Evolutionary conservation across 2,113 vertebrate genomes (phyloP), one percentile per base, ranked within the genome.

Genomic region (Daubentonia madagascariensis): DNA sequence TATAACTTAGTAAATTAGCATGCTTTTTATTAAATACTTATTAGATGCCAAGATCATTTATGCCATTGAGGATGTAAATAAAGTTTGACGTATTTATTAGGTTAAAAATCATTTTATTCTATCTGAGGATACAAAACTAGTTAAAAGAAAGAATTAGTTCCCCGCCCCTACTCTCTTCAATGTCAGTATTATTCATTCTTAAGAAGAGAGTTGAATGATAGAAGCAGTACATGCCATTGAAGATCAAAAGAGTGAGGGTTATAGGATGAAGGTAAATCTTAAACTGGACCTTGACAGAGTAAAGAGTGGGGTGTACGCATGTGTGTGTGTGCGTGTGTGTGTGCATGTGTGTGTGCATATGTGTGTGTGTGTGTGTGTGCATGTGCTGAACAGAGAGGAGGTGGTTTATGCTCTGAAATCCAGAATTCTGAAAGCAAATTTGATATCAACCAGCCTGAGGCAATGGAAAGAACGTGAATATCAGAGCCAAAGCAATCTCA

Each of bases 71-170:
- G 25, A 61, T 50, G 1, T 14, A 87, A 52, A 63, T 43, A 12
- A 85, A 92, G 35, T 67, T 89, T n/a, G 30, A 63, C 1, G 1
- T 80, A 48, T 87, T 95, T 83, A 37, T 90, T 75, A 30, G n/a
- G 10, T 76, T 89, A 90, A 81, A 40, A 50, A 85, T 95, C 80
- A 12, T 81, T 85, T 40, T 72, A 61, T 91, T 91, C 35, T 70
- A 52, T 76, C 40, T 73, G 59, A 94, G 11, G 35, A 52, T 11
- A 83, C 8, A 79, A 92, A 90, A 84, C n/a, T 59, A 43, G 4
- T 83, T 61, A 3, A 1, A 67, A 72, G 57, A 95, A 54, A 61
- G 3, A 75, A 37, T 16, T 48, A 70, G 7, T 28, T 73, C 54
- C 17, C 2, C 10, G n/a, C 4, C 4, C 1, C 10, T 16, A 43